These are phyloP conservation scores for Drosophila rellima DNA, from an alignment of 2,888 invertebrate genomes.

Conservation along the genomic window DNA sequence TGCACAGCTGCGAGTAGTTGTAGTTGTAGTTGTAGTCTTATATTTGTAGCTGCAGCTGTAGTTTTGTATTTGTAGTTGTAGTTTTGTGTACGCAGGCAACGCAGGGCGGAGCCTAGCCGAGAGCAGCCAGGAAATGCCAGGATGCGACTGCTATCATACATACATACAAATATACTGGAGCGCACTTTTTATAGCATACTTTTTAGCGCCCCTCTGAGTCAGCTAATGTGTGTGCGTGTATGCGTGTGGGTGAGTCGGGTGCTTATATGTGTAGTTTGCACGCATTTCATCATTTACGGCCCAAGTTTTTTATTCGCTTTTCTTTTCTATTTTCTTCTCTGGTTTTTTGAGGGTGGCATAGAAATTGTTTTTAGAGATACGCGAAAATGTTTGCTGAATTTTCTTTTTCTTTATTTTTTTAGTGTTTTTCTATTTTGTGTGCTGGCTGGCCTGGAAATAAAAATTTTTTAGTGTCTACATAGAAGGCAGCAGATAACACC, in stretches of 20 bases:
- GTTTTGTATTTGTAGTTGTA: slow-evolving; percentile 38
- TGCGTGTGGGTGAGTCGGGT: slow-evolving; percentile 28
- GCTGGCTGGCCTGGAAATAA: slow-evolving; percentile 69
- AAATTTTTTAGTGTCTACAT: slow-evolving; percentile 80
- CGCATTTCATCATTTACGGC: slow-evolving; percentile 79
- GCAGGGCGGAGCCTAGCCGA: slow-evolving; percentile 63
- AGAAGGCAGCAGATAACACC: slow-evolving; percentile 71
- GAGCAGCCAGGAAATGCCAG: slow-evolving; percentile 33
- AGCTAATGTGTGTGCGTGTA: slow-evolving; percentile 13
- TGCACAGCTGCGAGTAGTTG: slow-evolving; percentile 35
- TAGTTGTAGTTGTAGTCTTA: not conserved
- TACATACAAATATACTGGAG: slow-evolving; percentile 25
- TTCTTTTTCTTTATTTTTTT: slow-evolving; percentile 31
- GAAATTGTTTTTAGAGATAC: slow-evolving; percentile 83
- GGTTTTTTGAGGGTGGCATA: slow-evolving; percentile 41
- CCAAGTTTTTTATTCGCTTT: slow-evolving; percentile 37
- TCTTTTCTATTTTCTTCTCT: slow-evolving; percentile 7
- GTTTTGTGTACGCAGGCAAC: slow-evolving; percentile 59
- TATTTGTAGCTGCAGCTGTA: slow-evolving; percentile 28
- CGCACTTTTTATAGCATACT: slow-evolving; percentile 56
- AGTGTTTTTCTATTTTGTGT: slow-evolving; percentile 17
- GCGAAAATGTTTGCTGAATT: slow-evolving; percentile 77
- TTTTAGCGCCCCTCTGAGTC: slow-evolving; percentile 46
- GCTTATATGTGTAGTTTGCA: slow-evolving; percentile 74
- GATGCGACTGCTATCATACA: slow-evolving; percentile 34